A percentile compares a stretch with the other conserved stretches of the same genome.
phyloP scores from a whole-genome alignment of 2,113 vertebrate species.

The Campylomormyrus numenius region DNA sequence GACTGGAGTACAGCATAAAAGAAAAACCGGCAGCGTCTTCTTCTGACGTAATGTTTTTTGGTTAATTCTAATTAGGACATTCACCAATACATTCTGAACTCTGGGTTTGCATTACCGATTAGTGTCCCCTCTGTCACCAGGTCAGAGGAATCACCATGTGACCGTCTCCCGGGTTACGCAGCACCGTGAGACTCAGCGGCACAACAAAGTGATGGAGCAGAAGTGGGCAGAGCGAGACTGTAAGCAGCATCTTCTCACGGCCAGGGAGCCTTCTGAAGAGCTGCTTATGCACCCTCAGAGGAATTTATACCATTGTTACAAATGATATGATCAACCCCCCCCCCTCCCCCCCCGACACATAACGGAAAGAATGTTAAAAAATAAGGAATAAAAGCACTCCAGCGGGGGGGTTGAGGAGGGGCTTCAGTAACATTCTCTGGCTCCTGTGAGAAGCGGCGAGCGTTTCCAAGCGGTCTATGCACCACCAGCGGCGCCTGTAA shows the following conservation, averaged over 20 bases:
- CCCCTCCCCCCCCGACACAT: too few relatives aligned
- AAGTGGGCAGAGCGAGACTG: background rate
- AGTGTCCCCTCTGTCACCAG: background rate
- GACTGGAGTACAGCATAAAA: background rate
- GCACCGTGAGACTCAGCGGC: background rate
- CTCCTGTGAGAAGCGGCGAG: background rate
- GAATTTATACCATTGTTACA: background rate
- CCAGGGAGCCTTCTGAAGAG: background rate
- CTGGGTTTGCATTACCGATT: background rate
- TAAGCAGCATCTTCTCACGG: background rate
- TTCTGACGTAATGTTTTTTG: background rate
- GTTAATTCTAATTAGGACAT: background rate
- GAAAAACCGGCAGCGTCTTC: background rate
- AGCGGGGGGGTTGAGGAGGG: background rate
- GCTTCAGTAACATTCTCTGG: background rate
- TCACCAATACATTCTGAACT: background rate
- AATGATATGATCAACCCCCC: background rate
- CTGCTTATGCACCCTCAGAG: background rate
- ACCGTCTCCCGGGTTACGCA: background rate
- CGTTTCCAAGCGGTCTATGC: background rate
- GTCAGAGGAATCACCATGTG: background rate
- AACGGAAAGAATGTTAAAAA: background rate
- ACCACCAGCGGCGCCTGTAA: background rate
- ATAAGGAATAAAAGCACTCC: background rate
- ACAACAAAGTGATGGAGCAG: background rate